Evolutionary conservation across 2,888 invertebrate species (phyloP).

Genomic region (Drosophila helvetica): DNA sequence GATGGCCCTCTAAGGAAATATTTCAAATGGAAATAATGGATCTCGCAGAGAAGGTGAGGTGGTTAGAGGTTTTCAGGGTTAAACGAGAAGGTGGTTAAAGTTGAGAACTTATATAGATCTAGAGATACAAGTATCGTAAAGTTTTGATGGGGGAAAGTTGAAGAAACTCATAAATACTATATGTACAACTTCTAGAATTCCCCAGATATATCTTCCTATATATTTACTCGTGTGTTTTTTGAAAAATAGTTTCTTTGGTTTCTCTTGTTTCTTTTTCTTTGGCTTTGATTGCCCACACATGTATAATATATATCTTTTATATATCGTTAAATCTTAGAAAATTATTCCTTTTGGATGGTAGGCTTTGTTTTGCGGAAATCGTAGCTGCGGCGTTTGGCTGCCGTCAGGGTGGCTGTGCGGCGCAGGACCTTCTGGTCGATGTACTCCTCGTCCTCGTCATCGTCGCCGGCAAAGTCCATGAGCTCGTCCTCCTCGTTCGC

Average conservation of each 20-base stretch:
- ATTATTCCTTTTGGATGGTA: neutral
- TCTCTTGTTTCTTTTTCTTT: neutral
- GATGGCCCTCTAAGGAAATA: slow-evolving; percentile 20
- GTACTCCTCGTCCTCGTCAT: slow-evolving; percentile 21
- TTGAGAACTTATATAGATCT: neutral
- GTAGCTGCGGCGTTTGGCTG: slow-evolving; percentile 50
- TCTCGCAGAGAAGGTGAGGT: slow-evolving; percentile 8
- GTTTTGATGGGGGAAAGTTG: neutral
- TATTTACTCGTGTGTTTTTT: too few species aligned
- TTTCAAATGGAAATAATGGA: slow-evolving; percentile 28
- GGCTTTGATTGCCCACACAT: neutral
- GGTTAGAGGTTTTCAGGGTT: neutral
- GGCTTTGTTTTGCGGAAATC: slow-evolving; percentile 52
- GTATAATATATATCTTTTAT: too few species aligned
- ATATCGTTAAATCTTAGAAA: too few species aligned
- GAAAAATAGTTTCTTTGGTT: too few species aligned
- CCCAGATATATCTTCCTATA: neutral
- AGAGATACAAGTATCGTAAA: neutral
- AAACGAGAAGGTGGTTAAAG: neutral
- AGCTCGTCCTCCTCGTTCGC: neutral
- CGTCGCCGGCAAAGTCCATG: neutral
- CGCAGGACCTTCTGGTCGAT: slow-evolving; percentile 19
- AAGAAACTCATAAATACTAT: neutral
- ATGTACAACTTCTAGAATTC: neutral
- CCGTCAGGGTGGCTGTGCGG: neutral